Evolutionary conservation across 2,113 vertebrate genomes (phyloP), one percentile per base, ranked within the genome.

Genomic region (Cariama cristata): DNA sequence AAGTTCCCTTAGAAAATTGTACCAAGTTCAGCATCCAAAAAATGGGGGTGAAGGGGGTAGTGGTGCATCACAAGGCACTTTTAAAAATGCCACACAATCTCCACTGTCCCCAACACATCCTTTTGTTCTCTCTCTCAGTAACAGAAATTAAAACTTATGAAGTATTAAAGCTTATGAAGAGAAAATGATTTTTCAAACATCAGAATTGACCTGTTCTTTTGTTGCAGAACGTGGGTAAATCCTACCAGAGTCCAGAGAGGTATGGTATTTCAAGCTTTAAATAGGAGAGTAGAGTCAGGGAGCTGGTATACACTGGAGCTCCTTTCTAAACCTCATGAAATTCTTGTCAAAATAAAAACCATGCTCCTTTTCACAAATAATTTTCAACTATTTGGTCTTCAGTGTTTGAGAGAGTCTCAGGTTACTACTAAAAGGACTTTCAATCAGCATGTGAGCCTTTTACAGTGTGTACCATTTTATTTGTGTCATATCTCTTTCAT

Each of bases 401-500:
- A 26, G 60, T 91, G 26, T 74, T 93, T 38, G 53, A 69, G 15
- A 44, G 22, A 56, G 40, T 63, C 80, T 85, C 38, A 14, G 14
- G 24, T 83, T 95, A n/a, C 50, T 79, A 27, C 77, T 82, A 71
- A 66, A 79, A 96, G n/a, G 53, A 67, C 55, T 93, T 87, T 68
- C 44, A 79, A 59, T 53, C 86, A 92, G 30, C 3, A 3, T 52
- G 66, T 71, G 80, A 94, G 63, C 35, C 14, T 87, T 94, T 94
- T 84, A 58, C 28, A 72, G 12, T 35, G 30, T 47, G 67, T 64
- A 47, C 56, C 49, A n/a, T 90, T 96, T 96, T 93, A 96, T 93
- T 93, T 96, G 35, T 14, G 40, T 69, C 28, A 8, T 89, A 93
- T 81, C 59, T 95, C 86, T 94, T 76, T 81, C 69, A 95, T 96